Conservation (phyloP, 2,113 vertebrate species). For the Clarias magur region DNA sequence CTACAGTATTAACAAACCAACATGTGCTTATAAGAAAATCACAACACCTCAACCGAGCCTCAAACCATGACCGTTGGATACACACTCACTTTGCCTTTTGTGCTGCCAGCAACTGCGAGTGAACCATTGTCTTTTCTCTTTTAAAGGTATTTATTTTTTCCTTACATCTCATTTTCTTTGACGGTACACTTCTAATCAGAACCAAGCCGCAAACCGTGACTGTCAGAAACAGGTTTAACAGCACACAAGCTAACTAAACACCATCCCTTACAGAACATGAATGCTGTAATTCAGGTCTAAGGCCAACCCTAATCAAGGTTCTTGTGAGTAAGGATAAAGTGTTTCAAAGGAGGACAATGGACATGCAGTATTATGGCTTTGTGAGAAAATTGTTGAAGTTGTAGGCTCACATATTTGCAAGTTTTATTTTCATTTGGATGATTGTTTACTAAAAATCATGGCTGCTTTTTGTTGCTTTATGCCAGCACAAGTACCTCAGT, state of each 20-base stretch:
- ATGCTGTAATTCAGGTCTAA: neutral
- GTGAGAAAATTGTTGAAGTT: neutral
- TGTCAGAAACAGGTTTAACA: neutral
- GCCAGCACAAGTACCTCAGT: neutral
- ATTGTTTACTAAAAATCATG: neutral
- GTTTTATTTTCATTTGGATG: neutral
- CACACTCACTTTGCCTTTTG: neutral
- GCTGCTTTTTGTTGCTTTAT: neutral
- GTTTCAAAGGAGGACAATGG: neutral
- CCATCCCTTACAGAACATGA: neutral
- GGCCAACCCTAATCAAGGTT: neutral
- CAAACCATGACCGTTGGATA: too few relatives aligned
- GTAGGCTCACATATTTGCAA: neutral
- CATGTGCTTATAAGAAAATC: neutral
- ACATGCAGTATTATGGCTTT: neutral
- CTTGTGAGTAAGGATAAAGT: neutral
- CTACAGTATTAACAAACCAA: neutral
- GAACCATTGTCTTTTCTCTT: neutral
- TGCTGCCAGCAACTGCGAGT: neutral
- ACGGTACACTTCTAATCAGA: neutral
- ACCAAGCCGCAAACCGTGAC: neutral
- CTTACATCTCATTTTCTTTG: neutral
- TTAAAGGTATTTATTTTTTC: neutral
- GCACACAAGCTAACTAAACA: neutral
- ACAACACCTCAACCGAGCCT: neutral